phyloP scores from a whole-genome alignment of 2,888 invertebrate species.

The Caenorhabditis sulstoni region DNA sequence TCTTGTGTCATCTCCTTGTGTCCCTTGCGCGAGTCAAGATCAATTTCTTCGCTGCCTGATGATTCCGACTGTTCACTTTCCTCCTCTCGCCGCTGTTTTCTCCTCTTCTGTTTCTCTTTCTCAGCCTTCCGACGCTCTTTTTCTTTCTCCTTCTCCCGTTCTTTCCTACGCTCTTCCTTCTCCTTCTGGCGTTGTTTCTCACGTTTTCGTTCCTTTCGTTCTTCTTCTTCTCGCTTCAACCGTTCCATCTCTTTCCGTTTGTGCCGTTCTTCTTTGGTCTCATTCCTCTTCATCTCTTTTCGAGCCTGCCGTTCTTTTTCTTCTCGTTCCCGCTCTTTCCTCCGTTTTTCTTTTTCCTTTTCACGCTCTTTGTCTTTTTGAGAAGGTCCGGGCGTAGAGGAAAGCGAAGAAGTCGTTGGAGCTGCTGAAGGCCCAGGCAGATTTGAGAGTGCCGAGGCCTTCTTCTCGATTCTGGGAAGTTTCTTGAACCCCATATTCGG shows the following conservation, averaged over 20 bases:
- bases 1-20: slow-evolving; percentile 44
- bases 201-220: slow-evolving; percentile 35
- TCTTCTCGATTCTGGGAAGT: slow-evolving; percentile 56
- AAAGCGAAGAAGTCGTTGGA: neutral
- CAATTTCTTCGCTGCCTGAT: slow-evolving; percentile 16
- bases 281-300: slow-evolving; percentile 46
- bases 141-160: slow-evolving; percentile 20
- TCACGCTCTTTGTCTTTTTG: slow-evolving; percentile 31
- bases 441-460: slow-evolving; percentile 36
- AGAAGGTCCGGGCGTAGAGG: slow-evolving; percentile 6
- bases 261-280: slow-evolving; percentile 40
- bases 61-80: slow-evolving; percentile 34
- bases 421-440: neutral
- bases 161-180: slow-evolving; percentile 23
- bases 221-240: slow-evolving; percentile 37
- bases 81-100: slow-evolving; percentile 17
- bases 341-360: slow-evolving; percentile 39
- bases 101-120: slow-evolving; percentile 41
- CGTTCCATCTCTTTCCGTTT: slow-evolving; percentile 43
- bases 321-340: slow-evolving; percentile 22
- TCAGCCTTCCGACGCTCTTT: slow-evolving; percentile 34
- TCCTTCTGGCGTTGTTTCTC: slow-evolving; percentile 35
- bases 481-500: slow-evolving; percentile 43
- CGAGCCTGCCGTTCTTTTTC: slow-evolving; percentile 41
- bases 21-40: slow-evolving; percentile 1